Percentiles rank a stretch among this genome's conserved stretches.
Evolutionary conservation across 1,140 invertebrate species (phyloP).

Genomic region (Lucilia sericata): DNA sequence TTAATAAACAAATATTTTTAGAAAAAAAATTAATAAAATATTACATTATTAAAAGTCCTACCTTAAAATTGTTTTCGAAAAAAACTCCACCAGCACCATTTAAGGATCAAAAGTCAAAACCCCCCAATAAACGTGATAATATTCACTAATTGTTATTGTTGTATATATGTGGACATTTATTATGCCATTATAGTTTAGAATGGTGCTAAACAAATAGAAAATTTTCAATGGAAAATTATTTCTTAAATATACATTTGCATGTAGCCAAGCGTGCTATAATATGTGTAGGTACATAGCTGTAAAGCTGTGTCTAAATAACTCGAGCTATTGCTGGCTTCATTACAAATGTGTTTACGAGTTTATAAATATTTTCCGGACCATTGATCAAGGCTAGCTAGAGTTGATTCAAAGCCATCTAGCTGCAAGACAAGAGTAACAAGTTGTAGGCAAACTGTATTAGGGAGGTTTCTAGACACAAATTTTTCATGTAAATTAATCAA

Average conservation of each 20-base stretch:
- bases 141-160: slow-evolving; percentile 28
- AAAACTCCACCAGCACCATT: background rate
- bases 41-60: slow-evolving; percentile 10
- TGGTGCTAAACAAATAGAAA: background rate
- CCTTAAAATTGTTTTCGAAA: background rate
- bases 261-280: background rate
- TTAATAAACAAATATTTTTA: slow-evolving; percentile 12
- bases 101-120: slow-evolving; percentile 35
- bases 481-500: too few species aligned
- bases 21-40: background rate
- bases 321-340: background rate
- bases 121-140: slow-evolving; percentile 21
- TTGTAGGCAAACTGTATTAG: background rate
- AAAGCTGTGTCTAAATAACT: background rate
- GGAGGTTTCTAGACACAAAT: too few species aligned
- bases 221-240: background rate
- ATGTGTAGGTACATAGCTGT: background rate
- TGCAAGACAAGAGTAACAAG: slow-evolving; percentile 23
- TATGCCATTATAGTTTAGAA: background rate
- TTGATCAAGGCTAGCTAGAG: slow-evolving; percentile 67
- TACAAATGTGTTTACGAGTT: background rate
- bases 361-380: slow-evolving; percentile 63
- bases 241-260: background rate
- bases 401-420: slow-evolving; percentile 47
- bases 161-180: background rate